phyloP scores from a whole-genome alignment of 1,140 invertebrate species.

The Drosophila bifasciata region DNA sequence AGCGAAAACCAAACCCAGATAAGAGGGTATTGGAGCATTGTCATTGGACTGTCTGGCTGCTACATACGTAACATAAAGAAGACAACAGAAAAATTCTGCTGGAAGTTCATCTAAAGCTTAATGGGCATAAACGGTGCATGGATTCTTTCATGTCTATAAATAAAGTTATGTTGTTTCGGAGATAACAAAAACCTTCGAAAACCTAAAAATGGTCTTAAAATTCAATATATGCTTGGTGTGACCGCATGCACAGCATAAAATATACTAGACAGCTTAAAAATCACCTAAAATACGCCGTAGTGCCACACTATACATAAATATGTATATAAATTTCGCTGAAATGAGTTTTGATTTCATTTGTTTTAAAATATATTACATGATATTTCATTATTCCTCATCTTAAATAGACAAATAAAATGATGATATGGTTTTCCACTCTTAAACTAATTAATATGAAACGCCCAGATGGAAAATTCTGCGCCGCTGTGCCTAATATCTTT shows the following conservation, averaged over 20 bases:
- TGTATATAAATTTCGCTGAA: too few relatives aligned
- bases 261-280: not conserved
- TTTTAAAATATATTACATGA: too few relatives aligned
- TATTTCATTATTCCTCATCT: too few relatives aligned
- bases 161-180: constrained; percentile 15
- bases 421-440: too few relatives aligned
- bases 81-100: not conserved
- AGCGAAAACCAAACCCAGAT: constrained; percentile 4
- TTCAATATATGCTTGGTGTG: constrained; percentile 59
- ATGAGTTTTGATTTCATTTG: too few relatives aligned
- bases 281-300: not conserved
- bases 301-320: too few relatives aligned
- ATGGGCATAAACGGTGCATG: not conserved
- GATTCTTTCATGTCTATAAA: constrained; percentile 2
- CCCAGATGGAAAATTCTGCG: too few relatives aligned
- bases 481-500: too few relatives aligned
- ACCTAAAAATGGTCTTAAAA: constrained; percentile 78
- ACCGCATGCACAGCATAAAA: constrained; percentile 8
- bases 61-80: constrained; percentile 14
- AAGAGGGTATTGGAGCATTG: constrained; percentile 16
- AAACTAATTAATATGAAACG: too few relatives aligned
- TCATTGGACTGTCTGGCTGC: not conserved
- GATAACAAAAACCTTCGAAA: constrained; percentile 54
- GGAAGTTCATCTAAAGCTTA: too few relatives aligned
- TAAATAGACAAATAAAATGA: too few relatives aligned